phyloP scores from a whole-genome alignment of 2,797 vertebrate genomes.

The Enteromius viviparus region DNA sequence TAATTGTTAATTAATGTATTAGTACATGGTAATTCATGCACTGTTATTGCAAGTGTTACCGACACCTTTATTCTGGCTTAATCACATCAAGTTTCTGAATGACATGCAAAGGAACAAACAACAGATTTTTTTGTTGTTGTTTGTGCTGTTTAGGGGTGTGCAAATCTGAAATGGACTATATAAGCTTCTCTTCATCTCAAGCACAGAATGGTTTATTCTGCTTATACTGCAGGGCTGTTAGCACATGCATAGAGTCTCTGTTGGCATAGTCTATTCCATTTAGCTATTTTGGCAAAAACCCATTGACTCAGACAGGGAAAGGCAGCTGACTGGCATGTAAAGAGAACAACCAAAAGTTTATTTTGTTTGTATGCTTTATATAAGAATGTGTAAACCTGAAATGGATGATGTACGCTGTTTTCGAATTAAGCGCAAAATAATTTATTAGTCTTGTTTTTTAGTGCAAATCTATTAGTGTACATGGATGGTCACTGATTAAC shows the following conservation, averaged over 20 bases:
- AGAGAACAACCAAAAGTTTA: neutral
- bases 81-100: neutral
- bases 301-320: too few relatives aligned
- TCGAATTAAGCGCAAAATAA: neutral
- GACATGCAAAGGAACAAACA: neutral
- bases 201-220: neutral
- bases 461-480: slow-evolving; percentile 11
- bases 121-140: neutral
- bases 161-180: neutral
- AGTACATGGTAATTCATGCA: too few relatives aligned
- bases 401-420: neutral
- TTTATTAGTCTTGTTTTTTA: neutral
- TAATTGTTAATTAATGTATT: too few relatives aligned
- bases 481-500: slow-evolving; percentile 23
- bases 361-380: neutral
- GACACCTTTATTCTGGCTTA: neutral
- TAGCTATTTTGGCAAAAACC: neutral
- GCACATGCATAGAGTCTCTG: neutral
- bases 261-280: neutral
- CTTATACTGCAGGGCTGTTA: neutral
- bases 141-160: neutral
- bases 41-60: too few relatives aligned
- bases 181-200: neutral
- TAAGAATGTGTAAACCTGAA: neutral
- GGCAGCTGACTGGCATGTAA: neutral